Conservation (phyloP, 2,113 vertebrate genomes). For the Telmatochromis sp. region DNA sequence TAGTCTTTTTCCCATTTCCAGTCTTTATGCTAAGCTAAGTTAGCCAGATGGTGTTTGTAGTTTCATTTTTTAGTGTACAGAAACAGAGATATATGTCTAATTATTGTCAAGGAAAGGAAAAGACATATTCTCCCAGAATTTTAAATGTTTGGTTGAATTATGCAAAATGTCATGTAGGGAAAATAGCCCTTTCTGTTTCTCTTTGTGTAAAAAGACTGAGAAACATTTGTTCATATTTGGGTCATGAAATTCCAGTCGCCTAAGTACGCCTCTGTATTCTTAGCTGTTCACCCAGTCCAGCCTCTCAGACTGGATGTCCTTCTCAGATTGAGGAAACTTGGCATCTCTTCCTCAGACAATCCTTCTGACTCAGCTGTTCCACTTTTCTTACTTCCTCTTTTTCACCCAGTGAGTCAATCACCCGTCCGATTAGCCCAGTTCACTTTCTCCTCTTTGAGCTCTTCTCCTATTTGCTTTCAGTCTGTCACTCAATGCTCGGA, state of each 20-base stretch:
- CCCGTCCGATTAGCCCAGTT: conserved; percentile 71
- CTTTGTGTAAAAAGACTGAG: not conserved
- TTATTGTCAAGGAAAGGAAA: not conserved
- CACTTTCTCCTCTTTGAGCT: conserved; percentile 37
- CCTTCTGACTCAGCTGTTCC: conserved; percentile 40
- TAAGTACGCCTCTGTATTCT: not conserved
- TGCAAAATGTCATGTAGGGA: not conserved
- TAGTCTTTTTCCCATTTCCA: not conserved
- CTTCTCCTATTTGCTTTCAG: conserved; percentile 25
- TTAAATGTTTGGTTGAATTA: not conserved
- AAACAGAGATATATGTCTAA: not conserved
- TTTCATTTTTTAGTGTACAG: not conserved
- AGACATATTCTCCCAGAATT: not conserved
- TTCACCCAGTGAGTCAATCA: conserved; percentile 72
- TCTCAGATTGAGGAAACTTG: conserved; percentile 7
- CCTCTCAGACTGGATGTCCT: conserved; percentile 1
- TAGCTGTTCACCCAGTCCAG: not conserved
- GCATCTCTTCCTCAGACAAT: conserved; percentile 5
- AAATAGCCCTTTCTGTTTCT: not conserved
- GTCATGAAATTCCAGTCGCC: not conserved
- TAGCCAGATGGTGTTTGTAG: not conserved
- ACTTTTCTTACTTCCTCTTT: not conserved
- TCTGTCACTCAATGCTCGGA: conserved; percentile 21
- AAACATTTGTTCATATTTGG: not conserved
- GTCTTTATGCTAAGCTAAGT: not conserved